phyloP scores from a whole-genome alignment of 2,797 vertebrate species.

The Pipistrellus pygmaeus region DNA sequence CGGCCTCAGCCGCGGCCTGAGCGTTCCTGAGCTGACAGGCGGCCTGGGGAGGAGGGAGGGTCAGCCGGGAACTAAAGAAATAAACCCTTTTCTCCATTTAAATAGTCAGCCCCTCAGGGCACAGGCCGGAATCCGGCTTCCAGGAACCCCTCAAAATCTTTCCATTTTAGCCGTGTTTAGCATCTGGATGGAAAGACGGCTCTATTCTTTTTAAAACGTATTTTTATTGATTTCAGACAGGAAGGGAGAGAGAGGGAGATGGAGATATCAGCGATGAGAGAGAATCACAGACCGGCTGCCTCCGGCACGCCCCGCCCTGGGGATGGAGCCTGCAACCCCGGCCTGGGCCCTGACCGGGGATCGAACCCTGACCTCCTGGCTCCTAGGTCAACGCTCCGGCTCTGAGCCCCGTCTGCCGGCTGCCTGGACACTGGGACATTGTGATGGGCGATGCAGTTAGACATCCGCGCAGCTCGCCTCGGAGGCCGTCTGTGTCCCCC shows the following conservation, averaged over 20 bases:
- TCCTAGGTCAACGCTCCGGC: no score
- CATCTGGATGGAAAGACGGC: background rate
- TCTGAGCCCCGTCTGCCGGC: accelerated
- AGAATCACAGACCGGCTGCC: no score
- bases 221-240: no score
- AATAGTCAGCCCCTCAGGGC: background rate
- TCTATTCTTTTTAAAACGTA: no score
- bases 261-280: no score
- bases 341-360: no score
- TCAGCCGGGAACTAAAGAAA: background rate
- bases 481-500: no score
- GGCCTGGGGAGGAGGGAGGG: background rate
- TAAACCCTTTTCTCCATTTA: background rate
- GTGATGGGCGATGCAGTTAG: background rate
- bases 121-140: background rate
- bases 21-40: background rate
- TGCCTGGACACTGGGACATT: background rate
- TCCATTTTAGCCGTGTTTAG: background rate
- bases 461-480: background rate
- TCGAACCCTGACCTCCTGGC: no score
- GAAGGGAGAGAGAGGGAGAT: no score
- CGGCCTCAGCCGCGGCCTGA: background rate
- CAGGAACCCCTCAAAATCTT: background rate
- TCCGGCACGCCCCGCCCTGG: no score
- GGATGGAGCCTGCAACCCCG: no score